Percentiles rank a stretch among this genome's conserved stretches.
phyloP scores from a whole-genome alignment of 2,113 vertebrate species.

The Gobiocypris rarus region DNA sequence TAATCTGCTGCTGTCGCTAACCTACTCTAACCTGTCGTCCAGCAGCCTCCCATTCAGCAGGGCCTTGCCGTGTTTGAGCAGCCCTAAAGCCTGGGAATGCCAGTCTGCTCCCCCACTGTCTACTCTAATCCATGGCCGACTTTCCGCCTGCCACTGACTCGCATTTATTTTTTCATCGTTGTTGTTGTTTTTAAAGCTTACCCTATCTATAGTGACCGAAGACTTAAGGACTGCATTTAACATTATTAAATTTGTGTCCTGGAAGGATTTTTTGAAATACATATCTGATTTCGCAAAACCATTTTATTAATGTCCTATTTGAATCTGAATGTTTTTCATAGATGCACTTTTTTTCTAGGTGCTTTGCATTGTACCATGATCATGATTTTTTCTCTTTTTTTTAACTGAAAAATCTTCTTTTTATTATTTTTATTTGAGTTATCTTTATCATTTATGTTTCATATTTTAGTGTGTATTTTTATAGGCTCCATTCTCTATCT shows the following conservation, averaged over 20 bases:
- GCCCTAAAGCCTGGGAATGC: slow-evolving; percentile 44
- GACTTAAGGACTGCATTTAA: slow-evolving; percentile 47
- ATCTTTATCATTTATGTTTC: not conserved
- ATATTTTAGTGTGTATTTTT: not conserved
- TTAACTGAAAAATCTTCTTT: not conserved
- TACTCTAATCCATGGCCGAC: slow-evolving; percentile 48
- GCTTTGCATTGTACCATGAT: not conserved
- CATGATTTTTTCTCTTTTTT: not conserved
- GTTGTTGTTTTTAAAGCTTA: slow-evolving; percentile 52
- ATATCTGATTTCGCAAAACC: slow-evolving; percentile 4
- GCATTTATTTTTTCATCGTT: slow-evolving; percentile 35
- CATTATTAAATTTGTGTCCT: slow-evolving; percentile 50
- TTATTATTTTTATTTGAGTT: not conserved
- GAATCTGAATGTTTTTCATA: not conserved
- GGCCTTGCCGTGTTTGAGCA: slow-evolving; percentile 51
- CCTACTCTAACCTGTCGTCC: slow-evolving; percentile 28
- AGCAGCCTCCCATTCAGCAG: slow-evolving; percentile 6
- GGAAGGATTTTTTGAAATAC: slow-evolving; percentile 9
- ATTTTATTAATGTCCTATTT: not conserved
- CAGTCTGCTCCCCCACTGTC: slow-evolving; percentile 32
- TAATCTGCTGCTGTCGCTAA: slow-evolving; percentile 64
- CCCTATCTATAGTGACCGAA: slow-evolving; percentile 53
- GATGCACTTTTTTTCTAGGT: not conserved
- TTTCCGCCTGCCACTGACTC: slow-evolving; percentile 35
- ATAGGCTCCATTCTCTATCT: not conserved